phyloP scores from a whole-genome alignment of 2,113 vertebrate genomes.

The Tachycineta bicolor region DNA sequence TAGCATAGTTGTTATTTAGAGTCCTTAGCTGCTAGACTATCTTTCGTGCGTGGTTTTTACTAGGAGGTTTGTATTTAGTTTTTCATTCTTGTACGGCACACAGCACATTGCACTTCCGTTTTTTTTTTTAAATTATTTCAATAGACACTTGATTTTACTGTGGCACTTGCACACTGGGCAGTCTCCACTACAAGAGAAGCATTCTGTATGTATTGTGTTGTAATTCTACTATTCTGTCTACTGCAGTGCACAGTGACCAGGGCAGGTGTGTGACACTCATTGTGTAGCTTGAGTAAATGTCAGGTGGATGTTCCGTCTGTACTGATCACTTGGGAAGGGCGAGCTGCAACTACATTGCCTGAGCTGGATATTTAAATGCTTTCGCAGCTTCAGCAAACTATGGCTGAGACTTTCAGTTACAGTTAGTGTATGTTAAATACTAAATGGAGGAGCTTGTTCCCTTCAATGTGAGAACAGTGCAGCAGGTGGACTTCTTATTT shows the following conservation, averaged over 20 bases:
- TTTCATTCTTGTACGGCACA: background rate
- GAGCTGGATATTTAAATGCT: background rate
- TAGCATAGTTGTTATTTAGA: background rate
- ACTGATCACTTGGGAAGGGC: background rate
- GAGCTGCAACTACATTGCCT: background rate
- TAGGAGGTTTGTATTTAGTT: background rate
- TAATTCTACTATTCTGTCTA: background rate
- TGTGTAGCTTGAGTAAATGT: background rate
- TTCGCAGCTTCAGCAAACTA: background rate
- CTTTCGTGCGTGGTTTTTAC: background rate
- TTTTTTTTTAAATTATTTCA: background rate
- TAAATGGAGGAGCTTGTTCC: background rate
- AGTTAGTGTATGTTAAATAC: background rate
- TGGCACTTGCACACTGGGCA: background rate
- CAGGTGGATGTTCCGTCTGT: background rate
- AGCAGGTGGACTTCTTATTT: background rate
- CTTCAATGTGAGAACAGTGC: background rate
- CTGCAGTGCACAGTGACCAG: background rate
- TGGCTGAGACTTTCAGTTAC: background rate
- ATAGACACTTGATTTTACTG: background rate
- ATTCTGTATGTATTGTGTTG: rapidly evolving
- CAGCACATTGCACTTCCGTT: background rate
- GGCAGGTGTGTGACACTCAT: background rate
- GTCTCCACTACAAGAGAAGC: rapidly evolving
- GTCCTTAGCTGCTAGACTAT: background rate